Conservation (phyloP, 2,797 vertebrate genomes). For the Melanotaenia pygmaea region DNA sequence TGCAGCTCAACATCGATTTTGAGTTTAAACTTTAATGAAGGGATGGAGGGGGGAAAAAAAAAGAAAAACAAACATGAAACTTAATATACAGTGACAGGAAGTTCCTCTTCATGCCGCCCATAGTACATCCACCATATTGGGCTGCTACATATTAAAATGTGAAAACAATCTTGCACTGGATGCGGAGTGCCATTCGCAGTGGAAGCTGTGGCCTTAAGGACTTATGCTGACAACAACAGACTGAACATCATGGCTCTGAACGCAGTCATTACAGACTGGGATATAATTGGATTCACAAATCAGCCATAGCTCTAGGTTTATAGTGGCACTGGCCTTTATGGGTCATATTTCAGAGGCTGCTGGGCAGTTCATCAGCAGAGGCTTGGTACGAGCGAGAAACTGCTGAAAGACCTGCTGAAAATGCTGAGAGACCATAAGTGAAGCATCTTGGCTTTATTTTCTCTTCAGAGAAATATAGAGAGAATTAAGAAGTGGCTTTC, state of each 20-base stretch:
- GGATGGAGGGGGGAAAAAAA: background rate
- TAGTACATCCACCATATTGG: background rate
- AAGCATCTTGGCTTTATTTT: slow-evolving; percentile 25
- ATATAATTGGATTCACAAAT: slow-evolving; percentile 88
- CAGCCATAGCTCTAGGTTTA: slow-evolving; percentile 80
- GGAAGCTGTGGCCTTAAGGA: slow-evolving; percentile 56
- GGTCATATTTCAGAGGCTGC: slow-evolving; percentile 77
- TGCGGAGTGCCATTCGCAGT: slow-evolving; percentile 35
- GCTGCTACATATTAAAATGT: slow-evolving; percentile 35
- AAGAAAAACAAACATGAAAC: background rate
- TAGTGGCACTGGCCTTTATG: slow-evolving; percentile 76
- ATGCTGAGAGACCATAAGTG: slow-evolving; percentile 16
- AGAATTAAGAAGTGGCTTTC: slow-evolving; percentile 6
- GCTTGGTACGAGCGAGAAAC: slow-evolving; percentile 57
- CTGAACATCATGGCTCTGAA: slow-evolving; percentile 82
- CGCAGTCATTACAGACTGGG: slow-evolving; percentile 80
- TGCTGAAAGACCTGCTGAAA: slow-evolving; percentile 20
- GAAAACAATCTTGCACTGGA: slow-evolving; percentile 47
- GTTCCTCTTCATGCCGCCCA: background rate
- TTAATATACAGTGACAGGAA: background rate
- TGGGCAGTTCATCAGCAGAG: slow-evolving; percentile 70
- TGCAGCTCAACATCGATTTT: background rate
- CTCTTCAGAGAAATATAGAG: slow-evolving; percentile 13
- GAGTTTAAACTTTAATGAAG: background rate
- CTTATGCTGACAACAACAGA: slow-evolving; percentile 76